These are phyloP conservation scores for Chloromyia formosa DNA, from an alignment of 2,888 invertebrate species.

Conservation along the genomic window DNA sequence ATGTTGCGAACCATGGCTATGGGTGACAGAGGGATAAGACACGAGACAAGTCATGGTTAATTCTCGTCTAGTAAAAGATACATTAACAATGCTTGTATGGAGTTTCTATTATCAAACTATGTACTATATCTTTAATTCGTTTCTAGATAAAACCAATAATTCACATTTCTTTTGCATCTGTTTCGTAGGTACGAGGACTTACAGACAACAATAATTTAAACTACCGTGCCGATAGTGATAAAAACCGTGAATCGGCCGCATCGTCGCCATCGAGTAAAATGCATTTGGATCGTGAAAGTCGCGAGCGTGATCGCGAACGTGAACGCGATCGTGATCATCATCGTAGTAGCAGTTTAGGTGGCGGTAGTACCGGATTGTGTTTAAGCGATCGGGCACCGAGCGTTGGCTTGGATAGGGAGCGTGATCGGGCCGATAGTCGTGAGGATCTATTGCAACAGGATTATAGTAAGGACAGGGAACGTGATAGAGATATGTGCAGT, in stretches of 20 bases:
- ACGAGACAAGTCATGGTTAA: no score
- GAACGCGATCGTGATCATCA: slow-evolving; percentile 58
- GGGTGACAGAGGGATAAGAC: no score
- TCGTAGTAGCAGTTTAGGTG: slow-evolving; percentile 60
- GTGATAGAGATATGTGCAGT: slow-evolving; percentile 68
- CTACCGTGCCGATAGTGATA: slow-evolving; percentile 63
- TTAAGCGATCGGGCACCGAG: slow-evolving; percentile 62
- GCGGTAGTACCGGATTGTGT: slow-evolving; percentile 57
- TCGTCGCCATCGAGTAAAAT: slow-evolving; percentile 60
- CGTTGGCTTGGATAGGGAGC: slow-evolving; percentile 57
- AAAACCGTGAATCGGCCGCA: slow-evolving; percentile 62
- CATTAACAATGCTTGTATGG: no score
- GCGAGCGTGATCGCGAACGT: slow-evolving; percentile 58
- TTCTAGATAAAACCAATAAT: no score
- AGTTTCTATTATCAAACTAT: no score
- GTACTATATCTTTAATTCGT: no score
- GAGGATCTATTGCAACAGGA: slow-evolving; percentile 63
- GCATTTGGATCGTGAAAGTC: slow-evolving; percentile 53
- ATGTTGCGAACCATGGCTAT: no score
- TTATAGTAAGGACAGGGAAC: slow-evolving; percentile 65
- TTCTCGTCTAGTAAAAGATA: no score
- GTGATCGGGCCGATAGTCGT: slow-evolving; percentile 60
- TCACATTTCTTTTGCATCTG: not conserved
- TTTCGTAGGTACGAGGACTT: slow-evolving; percentile 73
- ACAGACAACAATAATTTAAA: slow-evolving; percentile 80